Base-by-base conservation (phyloP, 2,113 vertebrate genomes). In the Pristiophorus japonicus region DNA sequence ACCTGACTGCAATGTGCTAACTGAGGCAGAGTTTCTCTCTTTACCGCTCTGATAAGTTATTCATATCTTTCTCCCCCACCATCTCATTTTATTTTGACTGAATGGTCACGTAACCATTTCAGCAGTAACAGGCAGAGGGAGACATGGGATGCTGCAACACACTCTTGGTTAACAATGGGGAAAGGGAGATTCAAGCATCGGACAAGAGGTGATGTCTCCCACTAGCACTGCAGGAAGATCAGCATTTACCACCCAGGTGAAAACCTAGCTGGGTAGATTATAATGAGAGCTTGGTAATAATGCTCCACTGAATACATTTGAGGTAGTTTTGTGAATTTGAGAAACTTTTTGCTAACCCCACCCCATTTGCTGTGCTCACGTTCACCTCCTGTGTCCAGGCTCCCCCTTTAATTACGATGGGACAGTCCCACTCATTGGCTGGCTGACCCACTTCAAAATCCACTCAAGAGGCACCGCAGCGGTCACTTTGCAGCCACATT, bases 311-410 rank as follows among this genome's bases (percentile, higher is more conserved):
- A 59, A 63, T 92, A 92, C 88, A 63, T 42, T n/a, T 92, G 88
- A 92, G 88, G 88, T 92, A 92, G 88, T 92, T 92, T 90, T 92
- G 34, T 38, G 88, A 63, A 63, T 59, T 92, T 65, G 59, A 91
- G 59, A 38, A 92, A 92, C 88, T 65, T 92, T 65, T 92, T 92
- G 1, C 59, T 92, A 63, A 62, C n/a, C 55, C 55, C 16, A n/a
- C 5, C 62, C 59, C 16, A 63, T 38, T 38, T 63, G 10, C 59
- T 92, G 88, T 16, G 78, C 38, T 42, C 78, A 42, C 78, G 16
- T 73, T 73, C 34, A 30, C 27, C 70, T 4, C 34, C n/a, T 78
- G 75, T 2, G 20, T 91, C 34, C 34, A n/a, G 14, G 62, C 3
- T 38, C n/a, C 27, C 5, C n/a, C 88, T 38, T 78, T n/a, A 62